These are phyloP conservation scores for Sterna hirundo DNA, from an alignment of 2,113 vertebrate species.

Conservation along the genomic window DNA sequence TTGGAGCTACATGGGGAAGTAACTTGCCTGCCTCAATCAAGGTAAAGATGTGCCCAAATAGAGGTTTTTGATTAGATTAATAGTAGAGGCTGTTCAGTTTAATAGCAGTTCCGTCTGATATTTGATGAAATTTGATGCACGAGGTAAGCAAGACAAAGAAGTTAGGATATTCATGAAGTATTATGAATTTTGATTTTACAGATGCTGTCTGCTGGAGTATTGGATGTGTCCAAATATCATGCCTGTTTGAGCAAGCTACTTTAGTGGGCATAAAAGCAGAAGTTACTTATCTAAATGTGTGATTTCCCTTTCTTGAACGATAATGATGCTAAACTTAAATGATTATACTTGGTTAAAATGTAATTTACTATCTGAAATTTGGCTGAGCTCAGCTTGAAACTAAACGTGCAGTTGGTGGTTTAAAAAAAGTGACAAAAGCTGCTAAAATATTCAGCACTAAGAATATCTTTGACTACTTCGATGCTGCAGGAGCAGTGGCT, in stretches of 20 bases:
- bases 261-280: background rate
- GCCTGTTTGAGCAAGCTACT: background rate
- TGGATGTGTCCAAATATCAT: background rate
- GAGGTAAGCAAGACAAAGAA: background rate
- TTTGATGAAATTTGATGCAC: background rate
- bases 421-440: constrained; percentile 63
- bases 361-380: constrained; percentile 46
- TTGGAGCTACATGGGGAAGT: background rate
- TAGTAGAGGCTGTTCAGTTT: background rate
- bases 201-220: background rate
- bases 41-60: background rate
- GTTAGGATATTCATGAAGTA: background rate
- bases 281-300: background rate
- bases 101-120: background rate
- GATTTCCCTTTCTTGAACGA: background rate
- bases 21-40: background rate
- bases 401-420: constrained; percentile 58
- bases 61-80: background rate
- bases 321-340: constrained; percentile 23
- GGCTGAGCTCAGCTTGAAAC: constrained; percentile 52
- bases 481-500: constrained; percentile 36
- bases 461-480: constrained; percentile 53
- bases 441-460: constrained; percentile 61
- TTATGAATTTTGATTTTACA: background rate
- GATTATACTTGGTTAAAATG: constrained; percentile 35